A percentile compares a stretch with the other conserved stretches of the same genome.
Conservation (phyloP, 1,140 invertebrate species). For the Philaenus spumarius region DNA sequence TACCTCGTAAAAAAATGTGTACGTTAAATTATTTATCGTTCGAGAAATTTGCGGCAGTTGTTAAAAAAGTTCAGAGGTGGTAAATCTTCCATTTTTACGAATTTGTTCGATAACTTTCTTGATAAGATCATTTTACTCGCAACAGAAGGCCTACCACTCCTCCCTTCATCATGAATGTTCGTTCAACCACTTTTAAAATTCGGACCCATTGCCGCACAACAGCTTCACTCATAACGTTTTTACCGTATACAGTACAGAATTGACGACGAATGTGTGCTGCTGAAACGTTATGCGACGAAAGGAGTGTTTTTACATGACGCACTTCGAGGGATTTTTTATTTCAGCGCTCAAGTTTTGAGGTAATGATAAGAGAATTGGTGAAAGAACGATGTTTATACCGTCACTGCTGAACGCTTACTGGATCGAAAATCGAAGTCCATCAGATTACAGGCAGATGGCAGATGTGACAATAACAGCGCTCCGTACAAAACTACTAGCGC, state of each 20-base stretch:
- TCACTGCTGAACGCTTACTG: too few relatives aligned
- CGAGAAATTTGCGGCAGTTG: constrained; percentile 13
- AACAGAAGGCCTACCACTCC: neutral
- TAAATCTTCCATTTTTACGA: constrained; percentile 3
- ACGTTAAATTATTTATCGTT: too few relatives aligned
- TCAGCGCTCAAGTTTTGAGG: too few relatives aligned
- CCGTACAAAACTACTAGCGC: too few relatives aligned
- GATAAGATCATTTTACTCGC: neutral
- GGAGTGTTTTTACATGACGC: too few relatives aligned
- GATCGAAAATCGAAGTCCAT: too few relatives aligned
- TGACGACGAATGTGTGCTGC: neutral
- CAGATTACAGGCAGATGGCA: too few relatives aligned
- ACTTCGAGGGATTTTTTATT: too few relatives aligned
- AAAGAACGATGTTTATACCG: too few relatives aligned
- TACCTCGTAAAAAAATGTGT: constrained; percentile 12
- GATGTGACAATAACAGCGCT: too few relatives aligned
- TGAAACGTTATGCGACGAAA: too few relatives aligned
- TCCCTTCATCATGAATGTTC: neutral
- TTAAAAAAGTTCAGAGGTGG: constrained; percentile 9
- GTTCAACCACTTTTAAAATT: neutral
- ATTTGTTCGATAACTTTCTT: neutral
- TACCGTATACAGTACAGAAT: neutral
- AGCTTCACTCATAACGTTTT: constrained; percentile 5
- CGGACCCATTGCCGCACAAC: neutral
- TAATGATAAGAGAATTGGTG: too few relatives aligned